Base-by-base conservation (phyloP, 2,797 vertebrate genomes). In the Silurus aristotelis region DNA sequence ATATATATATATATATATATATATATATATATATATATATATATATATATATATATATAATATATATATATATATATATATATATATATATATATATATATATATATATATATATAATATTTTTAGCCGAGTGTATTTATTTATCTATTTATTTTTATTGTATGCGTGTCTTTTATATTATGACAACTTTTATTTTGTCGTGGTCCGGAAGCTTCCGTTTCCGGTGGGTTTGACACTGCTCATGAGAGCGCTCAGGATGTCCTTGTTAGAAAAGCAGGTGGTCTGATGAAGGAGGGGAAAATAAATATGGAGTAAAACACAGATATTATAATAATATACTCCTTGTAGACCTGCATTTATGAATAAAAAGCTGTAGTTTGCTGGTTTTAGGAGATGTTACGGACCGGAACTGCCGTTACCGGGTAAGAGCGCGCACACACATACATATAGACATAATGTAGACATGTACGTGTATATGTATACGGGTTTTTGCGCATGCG, bases 221-320 rank as follows among this genome's bases (percentile, higher is more conserved):
- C 48, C 48, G 48, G 48, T 52, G 6, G 48, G 48, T 52, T 52
- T 52, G 48, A 52, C 48, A 61, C 25, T 67, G 70, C 6, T 25
- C 68, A 64, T 84, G 86, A 83, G 86, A 84, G 90, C 83, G 86
- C 52, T 83, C 85, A 83, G 87, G 85, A 92, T 96, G 95, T 92
- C 95, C 95, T 96, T 96, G 94, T 91, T 92, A 91, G 93, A 52
- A 91, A 90, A 90, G 85, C 85, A 55, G 73, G 88, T 10, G 6
- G 6, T 52, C 48, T 52, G 48, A 52, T 31, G 31, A 31, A 31
- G 31, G 31, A 31, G 9, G 2, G 13, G 25, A 31, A 2, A 31
- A 67, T n/a, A 64, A 67, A 31, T 14, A 80, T 80, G 77, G 60
- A 64, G 17, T 80, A 80, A 58, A 55, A 17, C 48, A 27, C 8